These are phyloP conservation scores for Pipistrellus nathusii DNA, from an alignment of 2,797 vertebrate species.

Conservation along the genomic window DNA sequence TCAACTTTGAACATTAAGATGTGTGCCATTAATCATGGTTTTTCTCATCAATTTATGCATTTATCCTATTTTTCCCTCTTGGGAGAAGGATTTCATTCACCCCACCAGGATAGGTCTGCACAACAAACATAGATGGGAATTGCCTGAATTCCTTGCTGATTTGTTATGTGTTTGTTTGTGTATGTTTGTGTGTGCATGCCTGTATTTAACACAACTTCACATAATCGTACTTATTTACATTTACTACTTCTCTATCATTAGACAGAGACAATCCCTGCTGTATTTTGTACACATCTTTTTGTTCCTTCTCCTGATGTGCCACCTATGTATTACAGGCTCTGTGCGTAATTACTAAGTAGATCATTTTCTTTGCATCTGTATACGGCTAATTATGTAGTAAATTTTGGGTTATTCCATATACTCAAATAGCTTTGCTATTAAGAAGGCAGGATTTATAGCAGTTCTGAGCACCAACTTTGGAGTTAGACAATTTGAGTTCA, in stretches of 20 bases:
- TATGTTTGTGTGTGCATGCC: background rate
- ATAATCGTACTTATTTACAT: constrained; percentile 29
- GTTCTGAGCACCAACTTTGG: constrained; percentile 26
- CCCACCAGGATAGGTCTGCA: background rate
- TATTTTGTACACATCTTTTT: constrained; percentile 42
- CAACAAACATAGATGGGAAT: background rate
- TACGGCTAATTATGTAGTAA: constrained; percentile 7
- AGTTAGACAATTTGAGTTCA: constrained; percentile 47
- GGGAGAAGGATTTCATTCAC: background rate
- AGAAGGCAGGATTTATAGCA: background rate
- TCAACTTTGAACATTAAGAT: constrained; percentile 60
- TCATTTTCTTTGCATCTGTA: background rate
- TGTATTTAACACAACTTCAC: background rate
- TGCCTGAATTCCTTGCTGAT: background rate
- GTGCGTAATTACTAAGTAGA: background rate
- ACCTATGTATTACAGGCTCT: background rate
- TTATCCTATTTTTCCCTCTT: background rate
- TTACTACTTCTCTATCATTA: background rate
- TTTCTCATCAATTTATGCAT: background rate
- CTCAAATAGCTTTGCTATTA: constrained; percentile 27
- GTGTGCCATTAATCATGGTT: background rate
- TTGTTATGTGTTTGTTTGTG: background rate
- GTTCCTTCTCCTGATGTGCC: background rate
- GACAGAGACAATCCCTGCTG: background rate
- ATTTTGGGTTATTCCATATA: background rate